Evolutionary conservation across 2,113 vertebrate species (phyloP).

Genomic region (Lepus timidus): DNA sequence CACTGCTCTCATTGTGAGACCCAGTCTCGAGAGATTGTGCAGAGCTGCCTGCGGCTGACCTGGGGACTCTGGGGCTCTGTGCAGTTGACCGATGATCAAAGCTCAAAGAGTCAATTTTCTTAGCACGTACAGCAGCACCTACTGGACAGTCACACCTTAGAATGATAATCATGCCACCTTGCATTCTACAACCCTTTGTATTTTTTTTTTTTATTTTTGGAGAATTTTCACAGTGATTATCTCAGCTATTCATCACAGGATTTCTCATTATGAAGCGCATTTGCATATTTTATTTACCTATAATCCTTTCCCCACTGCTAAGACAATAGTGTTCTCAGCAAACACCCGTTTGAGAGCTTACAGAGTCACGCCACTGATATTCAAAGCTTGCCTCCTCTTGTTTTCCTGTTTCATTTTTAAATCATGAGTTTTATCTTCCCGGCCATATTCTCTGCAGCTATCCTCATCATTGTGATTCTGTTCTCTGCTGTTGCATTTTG

Average conservation of each 20-base stretch:
- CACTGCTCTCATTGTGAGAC: neutral
- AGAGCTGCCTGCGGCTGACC: neutral
- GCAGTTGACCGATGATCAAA: neutral
- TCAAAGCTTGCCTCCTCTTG: conserved; percentile 30
- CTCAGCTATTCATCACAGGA: conserved; percentile 61
- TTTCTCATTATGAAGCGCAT: conserved; percentile 72
- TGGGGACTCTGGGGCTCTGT: neutral
- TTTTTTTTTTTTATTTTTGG: neutral
- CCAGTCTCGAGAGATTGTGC: neutral
- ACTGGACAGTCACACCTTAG: neutral
- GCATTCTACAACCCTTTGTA: neutral
- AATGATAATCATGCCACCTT: neutral
- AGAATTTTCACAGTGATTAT: conserved; percentile 50
- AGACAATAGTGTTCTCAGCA: conserved; percentile 55
- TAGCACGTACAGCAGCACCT: neutral
- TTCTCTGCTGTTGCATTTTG: neutral
- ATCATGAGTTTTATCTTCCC: conserved; percentile 10
- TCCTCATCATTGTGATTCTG: neutral
- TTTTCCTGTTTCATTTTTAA: conserved; percentile 70
- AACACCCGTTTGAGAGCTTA: conserved; percentile 15
- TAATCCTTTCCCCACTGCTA: conserved; percentile 33
- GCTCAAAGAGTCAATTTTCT: neutral
- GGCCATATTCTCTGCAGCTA: neutral
- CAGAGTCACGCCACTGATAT: conserved; percentile 14
- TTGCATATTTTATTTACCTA: conserved; percentile 75